Base-by-base conservation (phyloP, 2,113 vertebrate species). In the Aviceda subcristata region DNA sequence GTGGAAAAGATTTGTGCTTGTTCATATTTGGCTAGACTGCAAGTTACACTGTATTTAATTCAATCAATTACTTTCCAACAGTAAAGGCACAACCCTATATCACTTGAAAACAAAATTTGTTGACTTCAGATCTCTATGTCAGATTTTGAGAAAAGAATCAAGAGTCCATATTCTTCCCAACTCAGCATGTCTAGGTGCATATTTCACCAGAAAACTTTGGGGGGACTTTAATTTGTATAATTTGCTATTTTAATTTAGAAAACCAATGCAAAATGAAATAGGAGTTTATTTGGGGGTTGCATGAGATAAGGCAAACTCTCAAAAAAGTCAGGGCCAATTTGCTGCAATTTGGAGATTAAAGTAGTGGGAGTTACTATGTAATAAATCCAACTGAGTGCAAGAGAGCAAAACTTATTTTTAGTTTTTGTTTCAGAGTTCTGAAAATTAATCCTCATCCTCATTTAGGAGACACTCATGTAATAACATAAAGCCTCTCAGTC, bases 391-490 rank as follows among this genome's bases (percentile, higher is more conserved):
- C 27, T 17, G 27, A 88, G 34, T 78, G 51, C 51, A 57, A 84
- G 46, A 95, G 24, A 56, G 5, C 15, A 91, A 93, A 90, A 72
- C 29, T 89, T 86, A 46, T 27, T 88, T 88, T 71, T 10, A 78
- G 36, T 24, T 84, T 94, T 84, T 92, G 50, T 78, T 97, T 95
- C 75, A 88, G 64, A 68, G 64, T 88, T 86, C 64, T 96, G 71
- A 93, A 95, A 96, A 94, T 88, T 92, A 96, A 94, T 95, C 90
- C 56, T 64, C 43, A 75, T 95, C 41, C 36, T 95, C 46, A 57
- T 94, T 96, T 90, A 81, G 51, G 72, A 92, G 81, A 88, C 50
- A 86, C 27, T 88, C 68, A 75, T 94, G 57, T 73, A 93, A 81
- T 86, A 96, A 81, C 76, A 86, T 69, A 95, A 97, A 84, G 27